These are phyloP conservation scores for Molanna angustata DNA, from an alignment of 2,888 invertebrate genomes.

Conservation along the genomic window DNA sequence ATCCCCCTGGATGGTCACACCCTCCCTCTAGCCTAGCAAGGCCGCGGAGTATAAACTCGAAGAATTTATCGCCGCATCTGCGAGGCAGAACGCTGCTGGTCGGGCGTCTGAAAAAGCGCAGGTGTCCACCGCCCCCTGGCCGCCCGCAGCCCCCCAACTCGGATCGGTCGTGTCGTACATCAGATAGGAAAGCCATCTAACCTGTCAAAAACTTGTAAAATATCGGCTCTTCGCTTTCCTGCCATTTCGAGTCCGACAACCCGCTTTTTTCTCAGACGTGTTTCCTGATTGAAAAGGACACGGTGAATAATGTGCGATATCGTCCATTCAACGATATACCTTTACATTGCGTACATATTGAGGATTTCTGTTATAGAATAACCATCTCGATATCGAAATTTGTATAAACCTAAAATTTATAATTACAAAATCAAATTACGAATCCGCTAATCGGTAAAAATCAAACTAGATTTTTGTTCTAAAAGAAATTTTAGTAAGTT, in stretches of 20 bases:
- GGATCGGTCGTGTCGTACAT: conserved; percentile 33
- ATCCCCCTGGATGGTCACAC: conserved; percentile 21
- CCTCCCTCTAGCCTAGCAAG: conserved; percentile 31
- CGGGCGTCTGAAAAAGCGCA: conserved; percentile 39
- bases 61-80: conserved; percentile 38
- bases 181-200: conserved; percentile 59
- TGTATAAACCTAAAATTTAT: no score
- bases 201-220: conserved; percentile 69
- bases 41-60: conserved; percentile 38
- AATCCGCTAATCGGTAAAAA: no score
- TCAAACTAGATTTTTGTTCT: no score
- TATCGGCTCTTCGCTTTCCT: conserved; percentile 56
- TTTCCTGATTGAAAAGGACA: conserved; percentile 25
- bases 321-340: no score
- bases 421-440: no score
- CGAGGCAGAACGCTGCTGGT: conserved; percentile 33
- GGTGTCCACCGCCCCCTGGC: conserved; percentile 38
- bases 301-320: no score
- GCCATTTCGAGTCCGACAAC: conserved; percentile 35
- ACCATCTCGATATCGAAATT: no score
- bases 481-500: no score
- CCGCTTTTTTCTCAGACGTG: conserved; percentile 25
- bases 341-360: no score
- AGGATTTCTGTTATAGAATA: no score
- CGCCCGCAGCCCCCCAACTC: conserved; percentile 27